Conservation (phyloP, 2,888 invertebrate species). For the Chydorus sphaericus region DNA sequence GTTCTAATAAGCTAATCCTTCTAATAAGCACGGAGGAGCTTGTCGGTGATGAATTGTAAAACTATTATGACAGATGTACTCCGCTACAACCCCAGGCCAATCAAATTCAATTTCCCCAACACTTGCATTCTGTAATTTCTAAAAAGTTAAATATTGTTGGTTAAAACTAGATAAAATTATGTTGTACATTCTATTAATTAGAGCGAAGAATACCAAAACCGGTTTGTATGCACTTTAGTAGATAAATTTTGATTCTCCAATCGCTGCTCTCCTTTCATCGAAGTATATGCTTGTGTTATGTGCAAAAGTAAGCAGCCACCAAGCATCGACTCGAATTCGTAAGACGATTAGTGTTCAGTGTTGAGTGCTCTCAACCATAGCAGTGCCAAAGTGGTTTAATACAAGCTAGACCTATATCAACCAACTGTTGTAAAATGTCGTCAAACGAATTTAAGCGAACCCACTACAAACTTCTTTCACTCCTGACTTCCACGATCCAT, state of each 20-base stretch:
- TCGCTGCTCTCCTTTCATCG: constrained; percentile 32
- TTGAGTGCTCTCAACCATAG: constrained; percentile 56
- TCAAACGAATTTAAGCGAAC: constrained; percentile 83
- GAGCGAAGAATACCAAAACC: constrained; percentile 66
- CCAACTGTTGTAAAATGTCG: constrained; percentile 77
- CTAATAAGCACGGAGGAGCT: constrained; percentile 59
- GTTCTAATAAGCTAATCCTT: too few relatives aligned
- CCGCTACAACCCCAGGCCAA: constrained; percentile 80
- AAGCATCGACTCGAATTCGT: constrained; percentile 61
- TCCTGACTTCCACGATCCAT: constrained; percentile 77
- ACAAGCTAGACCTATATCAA: constrained; percentile 80
- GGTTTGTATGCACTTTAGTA: constrained; percentile 72
- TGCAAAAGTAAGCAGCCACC: constrained; percentile 58
- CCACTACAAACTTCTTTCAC: constrained; percentile 88
- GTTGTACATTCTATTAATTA: constrained; percentile 69
- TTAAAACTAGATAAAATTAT: constrained; percentile 65
- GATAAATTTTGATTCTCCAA: constrained; percentile 27
- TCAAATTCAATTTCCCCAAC: constrained; percentile 46
- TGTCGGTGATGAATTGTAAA: constrained; percentile 74
- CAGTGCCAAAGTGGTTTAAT: constrained; percentile 65
- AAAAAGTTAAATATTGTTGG: constrained; percentile 11
- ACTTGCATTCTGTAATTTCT: constrained; percentile 38
- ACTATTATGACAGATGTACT: constrained; percentile 82
- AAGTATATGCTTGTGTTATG: constrained; percentile 32
- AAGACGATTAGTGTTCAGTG: constrained; percentile 55